These are phyloP conservation scores for Xerus rutilus DNA, from an alignment of 2,797 vertebrate genomes.

Conservation along the genomic window DNA sequence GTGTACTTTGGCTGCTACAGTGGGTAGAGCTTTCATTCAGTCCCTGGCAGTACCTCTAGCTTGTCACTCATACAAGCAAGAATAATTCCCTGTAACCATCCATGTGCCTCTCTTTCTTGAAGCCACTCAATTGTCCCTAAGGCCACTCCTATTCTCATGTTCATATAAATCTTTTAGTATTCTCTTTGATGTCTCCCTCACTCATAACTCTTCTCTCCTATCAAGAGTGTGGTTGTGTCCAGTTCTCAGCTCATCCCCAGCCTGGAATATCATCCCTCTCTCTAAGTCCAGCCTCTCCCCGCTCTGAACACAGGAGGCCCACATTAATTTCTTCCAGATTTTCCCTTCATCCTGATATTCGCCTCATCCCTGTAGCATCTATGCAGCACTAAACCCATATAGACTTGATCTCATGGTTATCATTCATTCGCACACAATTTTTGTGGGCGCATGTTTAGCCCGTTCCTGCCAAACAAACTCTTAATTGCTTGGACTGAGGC, in stretches of 20 bases:
- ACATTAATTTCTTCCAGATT: neutral
- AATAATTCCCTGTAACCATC: neutral
- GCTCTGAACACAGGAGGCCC: no score
- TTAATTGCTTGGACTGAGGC: neutral
- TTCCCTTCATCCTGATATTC: neutral
- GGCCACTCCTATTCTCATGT: neutral
- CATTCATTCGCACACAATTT: neutral
- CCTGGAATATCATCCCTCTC: neutral
- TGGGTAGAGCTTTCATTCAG: neutral
- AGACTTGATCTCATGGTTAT: neutral
- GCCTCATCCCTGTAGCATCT: neutral
- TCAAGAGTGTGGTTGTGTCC: neutral
- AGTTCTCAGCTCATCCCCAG: neutral
- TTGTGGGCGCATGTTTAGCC: neutral
- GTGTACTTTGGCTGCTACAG: neutral
- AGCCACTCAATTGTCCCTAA: neutral
- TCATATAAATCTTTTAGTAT: neutral
- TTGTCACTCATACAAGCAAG: neutral
- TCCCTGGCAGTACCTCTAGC: neutral
- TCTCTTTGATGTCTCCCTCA: neutral
- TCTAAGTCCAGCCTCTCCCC: neutral
- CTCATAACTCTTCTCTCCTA: neutral
- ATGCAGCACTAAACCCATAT: neutral
- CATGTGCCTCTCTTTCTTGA: neutral
- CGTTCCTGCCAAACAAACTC: neutral